Conservation (phyloP, 2,888 invertebrate species). For the Eumacrocentrus americanus region DNA sequence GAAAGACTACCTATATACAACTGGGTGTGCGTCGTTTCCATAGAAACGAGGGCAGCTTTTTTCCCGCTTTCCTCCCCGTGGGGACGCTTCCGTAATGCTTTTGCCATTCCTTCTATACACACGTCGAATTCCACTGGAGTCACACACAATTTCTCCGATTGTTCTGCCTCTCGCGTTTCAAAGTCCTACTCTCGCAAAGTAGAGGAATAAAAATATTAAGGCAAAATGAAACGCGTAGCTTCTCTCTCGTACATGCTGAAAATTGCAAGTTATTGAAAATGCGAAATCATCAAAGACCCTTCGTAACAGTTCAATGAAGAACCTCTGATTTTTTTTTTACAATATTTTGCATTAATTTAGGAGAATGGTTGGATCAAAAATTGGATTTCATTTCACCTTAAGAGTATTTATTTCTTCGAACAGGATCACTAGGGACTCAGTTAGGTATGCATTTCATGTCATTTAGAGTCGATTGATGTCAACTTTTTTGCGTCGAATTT, state of each 20-base stretch:
- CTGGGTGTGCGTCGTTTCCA: constrained; percentile 38
- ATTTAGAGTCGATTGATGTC: too few relatives aligned
- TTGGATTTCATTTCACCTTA: not conserved
- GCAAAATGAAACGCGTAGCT: too few relatives aligned
- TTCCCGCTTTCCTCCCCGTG: constrained; percentile 1
- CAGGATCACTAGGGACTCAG: too few relatives aligned
- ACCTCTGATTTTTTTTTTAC: not conserved
- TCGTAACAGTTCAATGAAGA: too few relatives aligned
- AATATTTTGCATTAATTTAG: too few relatives aligned
- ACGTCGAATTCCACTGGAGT: constrained; percentile 9
- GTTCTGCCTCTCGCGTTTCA: not conserved
- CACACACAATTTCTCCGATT: not conserved
- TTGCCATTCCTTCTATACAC: constrained; percentile 3
- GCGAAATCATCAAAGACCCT: too few relatives aligned
- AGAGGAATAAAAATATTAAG: not conserved
- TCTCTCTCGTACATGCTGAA: too few relatives aligned
- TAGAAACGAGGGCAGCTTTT: constrained; percentile 41
- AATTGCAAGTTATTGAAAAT: too few relatives aligned
- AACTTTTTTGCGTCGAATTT: not conserved
- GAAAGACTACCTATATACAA: constrained; percentile 1
- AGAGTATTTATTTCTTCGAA: not conserved
- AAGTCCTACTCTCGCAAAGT: not conserved
- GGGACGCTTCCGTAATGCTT: constrained; percentile 13
- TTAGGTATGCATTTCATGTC: too few relatives aligned
- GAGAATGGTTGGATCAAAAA: too few relatives aligned